Evolutionary conservation across 2,797 vertebrate species (phyloP).

Genomic region (Malurus splendens): DNA sequence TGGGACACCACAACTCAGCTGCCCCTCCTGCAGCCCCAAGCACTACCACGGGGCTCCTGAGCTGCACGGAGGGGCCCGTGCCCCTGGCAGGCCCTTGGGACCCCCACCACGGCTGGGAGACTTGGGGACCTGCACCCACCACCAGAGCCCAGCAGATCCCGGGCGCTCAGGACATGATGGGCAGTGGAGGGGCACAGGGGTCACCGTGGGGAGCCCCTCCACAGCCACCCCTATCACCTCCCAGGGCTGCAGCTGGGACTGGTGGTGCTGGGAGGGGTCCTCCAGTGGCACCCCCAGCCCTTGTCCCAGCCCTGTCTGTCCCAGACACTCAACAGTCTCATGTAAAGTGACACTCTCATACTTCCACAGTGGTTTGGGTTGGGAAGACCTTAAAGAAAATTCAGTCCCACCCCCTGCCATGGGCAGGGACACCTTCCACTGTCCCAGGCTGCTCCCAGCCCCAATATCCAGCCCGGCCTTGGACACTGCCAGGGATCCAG

Average conservation of each 20-base stretch:
- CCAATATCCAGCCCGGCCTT: background rate
- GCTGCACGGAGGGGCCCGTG: background rate
- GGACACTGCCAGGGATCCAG: background rate
- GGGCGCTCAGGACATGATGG: accelerated
- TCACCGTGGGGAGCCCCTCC: accelerated
- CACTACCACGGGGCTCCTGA: background rate
- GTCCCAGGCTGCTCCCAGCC: accelerated
- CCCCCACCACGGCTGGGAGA: background rate
- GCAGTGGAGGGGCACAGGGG: background rate
- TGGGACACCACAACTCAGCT: background rate
- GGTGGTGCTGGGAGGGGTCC: accelerated
- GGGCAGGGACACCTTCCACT: background rate
- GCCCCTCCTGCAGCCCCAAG: background rate
- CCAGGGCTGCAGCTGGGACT: background rate
- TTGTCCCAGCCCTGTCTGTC: background rate
- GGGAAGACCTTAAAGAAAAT: background rate
- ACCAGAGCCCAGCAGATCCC: background rate
- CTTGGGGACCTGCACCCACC: accelerated
- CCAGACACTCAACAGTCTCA: accelerated
- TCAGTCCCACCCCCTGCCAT: background rate
- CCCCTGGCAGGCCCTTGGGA: no score
- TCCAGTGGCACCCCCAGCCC: background rate
- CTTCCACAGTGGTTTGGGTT: background rate
- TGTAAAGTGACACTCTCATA: accelerated
- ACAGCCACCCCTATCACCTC: accelerated